Percentiles rank a stretch among this genome's conserved stretches.
Conservation (phyloP, 2,797 vertebrate species). For the Notolepis coatsorum region DNA sequence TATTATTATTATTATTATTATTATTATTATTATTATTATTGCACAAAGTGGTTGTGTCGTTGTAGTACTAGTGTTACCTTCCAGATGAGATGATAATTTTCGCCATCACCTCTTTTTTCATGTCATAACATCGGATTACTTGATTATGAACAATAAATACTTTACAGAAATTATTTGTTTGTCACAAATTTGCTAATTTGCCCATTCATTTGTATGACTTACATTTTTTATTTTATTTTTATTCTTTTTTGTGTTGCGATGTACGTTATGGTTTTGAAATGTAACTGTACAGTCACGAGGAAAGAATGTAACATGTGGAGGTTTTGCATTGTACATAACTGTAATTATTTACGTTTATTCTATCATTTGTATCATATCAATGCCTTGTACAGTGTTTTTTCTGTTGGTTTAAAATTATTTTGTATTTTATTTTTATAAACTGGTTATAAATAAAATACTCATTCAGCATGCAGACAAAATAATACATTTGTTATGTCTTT, state of each 20-base stretch:
- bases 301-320: conserved; percentile 77
- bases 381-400: conserved; percentile 98
- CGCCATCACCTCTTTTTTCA: conserved; percentile 49
- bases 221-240: conserved; percentile 2
- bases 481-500: conserved; percentile 8
- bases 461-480: conserved; percentile 93
- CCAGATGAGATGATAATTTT: conserved; percentile 40
- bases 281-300: conserved; percentile 77
- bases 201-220: conserved; percentile 58
- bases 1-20: conserved; percentile 47
- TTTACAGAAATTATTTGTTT: conserved; percentile 70
- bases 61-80: conserved; percentile 57
- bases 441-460: conserved; percentile 98
- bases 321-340: conserved; percentile 93
- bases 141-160: conserved; percentile 60
- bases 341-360: conserved; percentile 97
- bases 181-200: conserved; percentile 60
- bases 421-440: conserved; percentile 99
- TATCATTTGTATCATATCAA: conserved; percentile 98
- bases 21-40: conserved; percentile 47
- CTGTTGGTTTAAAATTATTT: conserved; percentile 96
- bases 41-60: conserved; percentile 67
- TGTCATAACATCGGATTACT: conserved; percentile 49
- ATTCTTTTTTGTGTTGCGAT: conserved; percentile 71
- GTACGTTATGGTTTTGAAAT: conserved; percentile 77